Evolutionary conservation across 2,797 vertebrate species (phyloP).

Genomic region (Rhincodon typus): DNA sequence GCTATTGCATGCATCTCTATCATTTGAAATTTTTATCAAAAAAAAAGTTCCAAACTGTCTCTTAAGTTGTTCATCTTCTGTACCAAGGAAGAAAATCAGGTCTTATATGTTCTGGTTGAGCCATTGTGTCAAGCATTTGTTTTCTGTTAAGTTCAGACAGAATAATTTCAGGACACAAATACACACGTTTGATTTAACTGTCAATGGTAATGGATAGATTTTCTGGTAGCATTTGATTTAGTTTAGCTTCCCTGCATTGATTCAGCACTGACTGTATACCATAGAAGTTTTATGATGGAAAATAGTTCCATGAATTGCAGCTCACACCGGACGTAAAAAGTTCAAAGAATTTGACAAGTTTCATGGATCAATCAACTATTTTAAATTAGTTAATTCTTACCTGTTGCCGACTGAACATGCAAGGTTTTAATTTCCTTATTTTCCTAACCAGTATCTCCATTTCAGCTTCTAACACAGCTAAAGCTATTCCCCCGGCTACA

Average conservation of each 20-base stretch:
- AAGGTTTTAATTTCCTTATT: constrained; percentile 13
- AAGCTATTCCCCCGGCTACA: not conserved
- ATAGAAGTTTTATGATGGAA: not conserved
- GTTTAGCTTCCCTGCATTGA: not conserved
- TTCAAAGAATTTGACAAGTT: not conserved
- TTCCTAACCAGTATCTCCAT: not conserved
- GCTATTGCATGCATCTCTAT: not conserved
- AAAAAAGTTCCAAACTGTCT: not conserved
- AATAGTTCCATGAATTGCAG: not conserved
- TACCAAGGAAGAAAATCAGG: not conserved
- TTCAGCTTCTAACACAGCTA: not conserved
- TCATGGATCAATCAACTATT: not conserved
- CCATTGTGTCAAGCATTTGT: not conserved
- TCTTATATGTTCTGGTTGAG: not conserved
- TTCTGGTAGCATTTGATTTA: not conserved
- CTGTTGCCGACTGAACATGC: not conserved
- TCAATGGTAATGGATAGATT: not conserved
- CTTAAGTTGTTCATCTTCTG: not conserved
- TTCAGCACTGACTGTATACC: not conserved
- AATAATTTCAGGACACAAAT: not conserved
- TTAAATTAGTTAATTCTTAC: constrained; percentile 1
- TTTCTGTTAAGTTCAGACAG: not conserved
- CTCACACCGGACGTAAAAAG: not conserved
- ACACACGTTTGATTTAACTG: not conserved
- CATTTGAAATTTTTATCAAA: not conserved